Evolutionary conservation across 1,140 invertebrate species (phyloP).

Genomic region (Zaprionus camerounensis): DNA sequence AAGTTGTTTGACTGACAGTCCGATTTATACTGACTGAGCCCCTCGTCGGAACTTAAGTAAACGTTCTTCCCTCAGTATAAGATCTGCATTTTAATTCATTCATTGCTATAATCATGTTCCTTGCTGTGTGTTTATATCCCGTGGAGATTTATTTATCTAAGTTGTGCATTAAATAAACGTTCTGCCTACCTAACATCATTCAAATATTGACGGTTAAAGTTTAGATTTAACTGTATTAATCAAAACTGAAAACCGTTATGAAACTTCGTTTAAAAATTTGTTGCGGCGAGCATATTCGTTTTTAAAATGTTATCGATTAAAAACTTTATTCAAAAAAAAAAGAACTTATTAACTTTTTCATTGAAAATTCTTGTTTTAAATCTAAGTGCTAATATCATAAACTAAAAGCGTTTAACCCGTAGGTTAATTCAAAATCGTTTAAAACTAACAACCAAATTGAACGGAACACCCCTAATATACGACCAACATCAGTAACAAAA

Average conservation of each 20-base stretch:
- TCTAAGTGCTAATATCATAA: background rate
- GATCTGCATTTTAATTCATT: constrained; percentile 73
- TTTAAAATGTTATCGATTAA: background rate
- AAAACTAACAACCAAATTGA: background rate
- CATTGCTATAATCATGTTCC: constrained; percentile 35
- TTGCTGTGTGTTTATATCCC: constrained; percentile 27
- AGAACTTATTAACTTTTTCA: background rate
- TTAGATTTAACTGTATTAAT: background rate
- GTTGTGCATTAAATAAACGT: constrained; percentile 16
- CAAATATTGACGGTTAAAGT: background rate
- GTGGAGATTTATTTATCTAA: constrained; percentile 57
- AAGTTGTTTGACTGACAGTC: constrained; percentile 49
- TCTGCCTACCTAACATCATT: background rate
- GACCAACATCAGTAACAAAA: background rate
- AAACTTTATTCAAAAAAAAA: background rate
- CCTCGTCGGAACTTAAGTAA: constrained; percentile 5
- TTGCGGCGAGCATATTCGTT: background rate
- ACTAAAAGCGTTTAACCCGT: background rate
- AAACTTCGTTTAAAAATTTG: background rate
- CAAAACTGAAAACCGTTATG: background rate
- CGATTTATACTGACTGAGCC: constrained; percentile 61
- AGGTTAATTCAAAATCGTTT: background rate
- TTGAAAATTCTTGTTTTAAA: background rate
- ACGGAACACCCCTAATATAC: background rate
- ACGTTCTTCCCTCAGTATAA: constrained; percentile 23